A percentile compares a stretch with the other conserved stretches of the same genome.
Conservation (phyloP, 2,113 vertebrate genomes). For the Nothobranchius kuhntae region DNA sequence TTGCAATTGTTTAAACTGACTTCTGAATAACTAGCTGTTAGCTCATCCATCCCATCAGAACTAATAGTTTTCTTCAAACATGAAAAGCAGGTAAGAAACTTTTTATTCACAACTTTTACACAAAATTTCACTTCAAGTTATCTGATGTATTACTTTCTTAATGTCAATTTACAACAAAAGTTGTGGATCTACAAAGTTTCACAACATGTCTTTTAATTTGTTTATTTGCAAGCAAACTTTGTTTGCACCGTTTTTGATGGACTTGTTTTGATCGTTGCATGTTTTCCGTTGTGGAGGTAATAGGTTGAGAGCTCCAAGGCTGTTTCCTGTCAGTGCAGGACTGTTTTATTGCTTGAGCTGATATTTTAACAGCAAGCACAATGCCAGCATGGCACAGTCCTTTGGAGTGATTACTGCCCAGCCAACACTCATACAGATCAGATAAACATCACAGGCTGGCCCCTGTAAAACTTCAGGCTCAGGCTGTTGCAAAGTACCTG, state of each 20-base stretch:
- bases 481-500: constrained; percentile 35
- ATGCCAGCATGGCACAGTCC: constrained; percentile 5
- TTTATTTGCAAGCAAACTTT: neutral
- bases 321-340: constrained; percentile 17
- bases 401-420: constrained; percentile 24
- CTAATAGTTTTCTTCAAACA: too few relatives aligned
- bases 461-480: constrained; percentile 36
- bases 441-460: constrained; percentile 20
- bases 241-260: neutral
- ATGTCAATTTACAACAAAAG: too few relatives aligned
- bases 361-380: constrained; percentile 35
- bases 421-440: constrained; percentile 2
- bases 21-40: too few relatives aligned
- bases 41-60: too few relatives aligned
- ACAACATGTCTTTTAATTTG: too few relatives aligned
- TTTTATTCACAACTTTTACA: too few relatives aligned
- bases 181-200: too few relatives aligned
- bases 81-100: too few relatives aligned
- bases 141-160: too few relatives aligned
- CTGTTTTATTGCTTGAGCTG: constrained; percentile 26
- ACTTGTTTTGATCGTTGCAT: neutral
- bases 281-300: constrained; percentile 12
- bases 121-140: too few relatives aligned
- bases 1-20: too few relatives aligned
- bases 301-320: constrained; percentile 4